Base-by-base conservation (phyloP, 1,140 invertebrate genomes). In the Frieseomelitta varia region DNA sequence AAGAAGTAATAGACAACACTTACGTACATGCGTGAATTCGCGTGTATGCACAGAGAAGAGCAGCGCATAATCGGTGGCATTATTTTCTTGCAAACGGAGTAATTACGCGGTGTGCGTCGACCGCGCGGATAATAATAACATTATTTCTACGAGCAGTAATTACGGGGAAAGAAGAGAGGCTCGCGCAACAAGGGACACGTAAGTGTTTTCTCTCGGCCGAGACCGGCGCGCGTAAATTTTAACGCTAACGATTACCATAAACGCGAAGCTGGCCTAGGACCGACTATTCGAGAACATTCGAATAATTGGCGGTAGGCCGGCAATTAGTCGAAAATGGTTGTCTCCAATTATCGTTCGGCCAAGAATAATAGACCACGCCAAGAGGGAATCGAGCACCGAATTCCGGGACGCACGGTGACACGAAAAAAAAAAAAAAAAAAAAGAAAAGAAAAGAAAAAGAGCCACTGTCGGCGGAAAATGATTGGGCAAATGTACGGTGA, bases 221-320 rank as follows among this genome's bases (percentile, higher is more conserved):
- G 30, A 24, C 47, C 30, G 55, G 51, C 76, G 47, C 27, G 69
- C 47, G 79, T 73, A 61, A 30, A 65, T 65, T 81, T 85, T 65
- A 88, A 78, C 65, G 75, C 74, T 86, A 88, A 89, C 77, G 87
- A 88, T 88, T 84, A 81, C 84, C 81, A 81, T 89, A 88, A 89
- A 84, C 73, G 84, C 30, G 77, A 34, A 24, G 24, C 63, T 21
- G 24, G 47, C 53, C 58, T 84, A 81, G 73, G 81, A 88, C 78
- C 69, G 79, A 65, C 87, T 39, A 6, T 39, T 89, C 85, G 78
- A 76, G 55, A 82, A 85, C 75, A 69, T 55, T 39, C 14, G 74
- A 85, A 88, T 86, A 88, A 89, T 89, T 76, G 85, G 15, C 65
- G 30, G 53, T 53, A 87, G 77, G 47, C 53, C 30, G n/a, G 69